These are phyloP conservation scores for Gephyroberyx darwinii DNA, from an alignment of 2,797 vertebrate species.

Conservation along the genomic window DNA sequence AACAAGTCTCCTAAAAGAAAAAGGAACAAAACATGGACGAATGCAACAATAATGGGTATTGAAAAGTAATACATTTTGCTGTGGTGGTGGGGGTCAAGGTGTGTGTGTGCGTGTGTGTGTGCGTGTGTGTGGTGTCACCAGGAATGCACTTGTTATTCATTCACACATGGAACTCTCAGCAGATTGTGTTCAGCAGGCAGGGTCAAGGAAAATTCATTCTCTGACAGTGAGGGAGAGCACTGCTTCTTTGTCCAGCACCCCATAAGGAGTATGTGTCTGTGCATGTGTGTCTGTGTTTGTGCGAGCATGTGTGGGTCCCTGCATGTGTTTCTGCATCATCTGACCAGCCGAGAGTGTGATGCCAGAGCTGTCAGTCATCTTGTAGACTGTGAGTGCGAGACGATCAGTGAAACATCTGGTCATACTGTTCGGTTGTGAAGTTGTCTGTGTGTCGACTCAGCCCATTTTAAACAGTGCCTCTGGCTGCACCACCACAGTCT, in stretches of 20 bases:
- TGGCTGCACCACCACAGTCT: neutral
- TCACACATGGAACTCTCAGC: slow-evolving; percentile 52
- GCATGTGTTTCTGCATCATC: slow-evolving; percentile 43
- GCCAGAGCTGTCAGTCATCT: slow-evolving; percentile 47
- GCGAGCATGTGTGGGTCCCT: slow-evolving; percentile 34
- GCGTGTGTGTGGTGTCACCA: neutral
- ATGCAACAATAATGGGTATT: slow-evolving; percentile 24
- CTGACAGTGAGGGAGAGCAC: slow-evolving; percentile 33
- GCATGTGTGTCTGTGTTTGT: slow-evolving; percentile 13
- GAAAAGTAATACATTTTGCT: no score
- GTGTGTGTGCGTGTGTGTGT: no score
- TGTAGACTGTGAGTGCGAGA: slow-evolving; percentile 34
- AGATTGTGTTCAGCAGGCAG: slow-evolving; percentile 41
- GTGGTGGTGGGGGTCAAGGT: no score
- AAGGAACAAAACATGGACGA: slow-evolving; percentile 3
- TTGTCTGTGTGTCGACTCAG: slow-evolving; percentile 9
- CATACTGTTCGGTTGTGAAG: slow-evolving; percentile 49
- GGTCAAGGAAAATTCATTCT: slow-evolving; percentile 53
- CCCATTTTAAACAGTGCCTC: slow-evolving; percentile 1
- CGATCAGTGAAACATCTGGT: slow-evolving; percentile 68
- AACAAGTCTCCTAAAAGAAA: slow-evolving; percentile 14
- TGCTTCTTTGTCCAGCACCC: slow-evolving; percentile 11
- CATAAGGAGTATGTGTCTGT: slow-evolving; percentile 37
- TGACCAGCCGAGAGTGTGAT: slow-evolving; percentile 47
- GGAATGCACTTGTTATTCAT: slow-evolving; percentile 37